phyloP scores from a whole-genome alignment of 2,888 invertebrate genomes.

The Oxycera nigricornis region DNA sequence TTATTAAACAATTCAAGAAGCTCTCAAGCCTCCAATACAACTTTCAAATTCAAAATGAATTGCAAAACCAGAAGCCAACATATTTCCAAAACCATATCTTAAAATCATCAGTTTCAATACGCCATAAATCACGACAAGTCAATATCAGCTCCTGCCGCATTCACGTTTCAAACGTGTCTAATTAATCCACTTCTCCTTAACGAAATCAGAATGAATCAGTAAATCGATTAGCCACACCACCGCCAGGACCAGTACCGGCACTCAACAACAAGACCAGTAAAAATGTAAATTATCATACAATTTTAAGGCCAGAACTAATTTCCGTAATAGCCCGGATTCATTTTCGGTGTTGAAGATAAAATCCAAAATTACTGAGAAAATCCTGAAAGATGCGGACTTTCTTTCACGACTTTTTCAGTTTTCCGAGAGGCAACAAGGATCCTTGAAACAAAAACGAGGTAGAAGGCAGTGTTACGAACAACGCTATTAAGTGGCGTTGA shows the following conservation, averaged over 20 bases:
- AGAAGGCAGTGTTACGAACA: not conserved
- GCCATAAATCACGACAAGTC: no score
- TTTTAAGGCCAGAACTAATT: slow-evolving; percentile 14
- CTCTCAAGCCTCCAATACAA: no score
- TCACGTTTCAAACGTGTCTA: slow-evolving; percentile 15
- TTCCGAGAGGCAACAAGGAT: not conserved
- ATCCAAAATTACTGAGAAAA: not conserved
- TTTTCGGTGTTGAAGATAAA: slow-evolving; percentile 14
- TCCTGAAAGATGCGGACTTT: not conserved
- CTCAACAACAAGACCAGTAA: slow-evolving; percentile 16
- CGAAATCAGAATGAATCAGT: slow-evolving; percentile 28
- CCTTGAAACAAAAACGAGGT: not conserved
- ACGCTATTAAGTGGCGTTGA: slow-evolving; percentile 36
- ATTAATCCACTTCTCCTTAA: slow-evolving; percentile 13
- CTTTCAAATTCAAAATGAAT: no score
- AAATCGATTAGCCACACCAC: slow-evolving; percentile 33
- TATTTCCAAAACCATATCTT: no score
- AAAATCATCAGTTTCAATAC: no score
- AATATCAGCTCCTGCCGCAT: not conserved
- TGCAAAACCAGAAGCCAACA: no score
- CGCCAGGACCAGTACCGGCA: not conserved
- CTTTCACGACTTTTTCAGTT: not conserved
- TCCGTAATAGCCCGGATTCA: slow-evolving; percentile 15
- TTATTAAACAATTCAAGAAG: no score
- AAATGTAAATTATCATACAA: slow-evolving; percentile 35